Conservation (phyloP, 2,797 vertebrate species). For the Chrosomus eos region DNA sequence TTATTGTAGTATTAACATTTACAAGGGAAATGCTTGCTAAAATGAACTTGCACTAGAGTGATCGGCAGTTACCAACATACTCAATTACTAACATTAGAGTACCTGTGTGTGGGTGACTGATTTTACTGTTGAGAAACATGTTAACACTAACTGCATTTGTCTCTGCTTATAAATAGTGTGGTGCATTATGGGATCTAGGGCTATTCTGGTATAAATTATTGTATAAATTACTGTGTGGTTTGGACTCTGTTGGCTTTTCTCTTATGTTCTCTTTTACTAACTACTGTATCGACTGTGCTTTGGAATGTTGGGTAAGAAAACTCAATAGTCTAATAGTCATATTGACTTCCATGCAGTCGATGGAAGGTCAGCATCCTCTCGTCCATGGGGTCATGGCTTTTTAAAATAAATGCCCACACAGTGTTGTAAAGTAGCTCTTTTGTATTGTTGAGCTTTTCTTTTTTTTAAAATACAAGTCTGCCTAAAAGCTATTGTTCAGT, state of each 20-base stretch:
- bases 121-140: constrained; percentile 13
- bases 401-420: background rate
- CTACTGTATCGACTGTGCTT: constrained; percentile 16
- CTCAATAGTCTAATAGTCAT: constrained; percentile 42
- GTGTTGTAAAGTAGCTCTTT: background rate
- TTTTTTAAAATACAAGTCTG: background rate
- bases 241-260: constrained; percentile 1
- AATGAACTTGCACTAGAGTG: background rate
- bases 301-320: constrained; percentile 33
- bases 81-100: background rate
- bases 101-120: constrained; percentile 18
- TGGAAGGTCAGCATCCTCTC: constrained; percentile 25
- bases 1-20: background rate
- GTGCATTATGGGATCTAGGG: background rate
- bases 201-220: constrained; percentile 20
- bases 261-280: constrained; percentile 8
- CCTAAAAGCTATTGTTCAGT: background rate
- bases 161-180: background rate
- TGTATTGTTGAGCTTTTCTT: background rate
- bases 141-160: background rate
- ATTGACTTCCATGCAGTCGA: constrained; percentile 11
- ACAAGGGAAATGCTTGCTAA: background rate
- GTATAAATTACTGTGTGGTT: constrained; percentile 9
- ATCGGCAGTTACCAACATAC: background rate
- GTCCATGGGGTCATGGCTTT: background rate